Percentiles rank a stretch among this genome's conserved stretches.
Evolutionary conservation across 2,888 invertebrate species (phyloP).

Genomic region (Spisula subtruncata): DNA sequence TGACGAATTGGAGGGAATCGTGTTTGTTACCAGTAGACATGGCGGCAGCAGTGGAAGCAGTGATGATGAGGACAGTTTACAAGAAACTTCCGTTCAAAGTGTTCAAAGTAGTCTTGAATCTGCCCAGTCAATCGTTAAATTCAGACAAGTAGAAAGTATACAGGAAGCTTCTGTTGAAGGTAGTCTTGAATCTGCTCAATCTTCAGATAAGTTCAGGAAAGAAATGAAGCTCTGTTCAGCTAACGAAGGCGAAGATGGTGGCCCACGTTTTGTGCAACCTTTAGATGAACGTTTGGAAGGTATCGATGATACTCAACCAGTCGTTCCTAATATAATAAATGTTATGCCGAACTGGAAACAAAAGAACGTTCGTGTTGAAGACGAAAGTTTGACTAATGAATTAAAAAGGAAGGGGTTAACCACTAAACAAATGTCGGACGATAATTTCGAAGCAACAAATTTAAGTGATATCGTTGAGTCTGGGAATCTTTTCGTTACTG

Average conservation of each 20-base stretch:
- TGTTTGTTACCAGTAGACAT: background rate
- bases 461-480: background rate
- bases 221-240: slow-evolving; percentile 22
- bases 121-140: background rate
- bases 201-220: slow-evolving; percentile 4
- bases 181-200: background rate
- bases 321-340: slow-evolving; percentile 47
- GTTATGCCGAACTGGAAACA: slow-evolving; percentile 26
- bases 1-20: background rate
- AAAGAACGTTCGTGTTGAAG: slow-evolving; percentile 5
- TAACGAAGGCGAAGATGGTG: slow-evolving; percentile 8
- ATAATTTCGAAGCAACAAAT: background rate
- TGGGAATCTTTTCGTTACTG: background rate
- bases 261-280: background rate
- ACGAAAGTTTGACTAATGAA: slow-evolving; percentile 33
- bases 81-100: background rate
- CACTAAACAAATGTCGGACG: slow-evolving; percentile 11
- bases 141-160: background rate
- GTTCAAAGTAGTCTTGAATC: background rate
- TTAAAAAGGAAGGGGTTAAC: slow-evolving; percentile 4
- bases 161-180: background rate
- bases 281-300: slow-evolving; percentile 28
- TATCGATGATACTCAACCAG: slow-evolving; percentile 50
- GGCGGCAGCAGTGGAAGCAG: background rate
- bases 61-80: background rate